A percentile compares a stretch with the other conserved stretches of the same genome.
Conservation (phyloP, 2,888 invertebrate species). For the Folsomia candida region DNA sequence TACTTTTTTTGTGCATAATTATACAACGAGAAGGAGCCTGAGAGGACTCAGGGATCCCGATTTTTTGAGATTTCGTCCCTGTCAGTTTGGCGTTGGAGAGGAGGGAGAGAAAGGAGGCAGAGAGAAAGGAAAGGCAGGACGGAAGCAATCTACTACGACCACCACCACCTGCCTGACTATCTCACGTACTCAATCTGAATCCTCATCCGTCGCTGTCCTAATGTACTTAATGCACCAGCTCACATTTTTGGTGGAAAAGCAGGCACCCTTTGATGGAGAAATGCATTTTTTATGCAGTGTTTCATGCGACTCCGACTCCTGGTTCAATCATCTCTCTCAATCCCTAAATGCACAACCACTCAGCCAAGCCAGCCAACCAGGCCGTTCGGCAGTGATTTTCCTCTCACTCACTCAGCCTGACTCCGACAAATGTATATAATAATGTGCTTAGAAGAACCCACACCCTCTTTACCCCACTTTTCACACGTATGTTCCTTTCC, state of each 20-base stretch:
- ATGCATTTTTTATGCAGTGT: slow-evolving; percentile 49
- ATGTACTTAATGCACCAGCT: slow-evolving; percentile 34
- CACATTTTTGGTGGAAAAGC: slow-evolving; percentile 8
- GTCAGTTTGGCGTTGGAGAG: too few species aligned
- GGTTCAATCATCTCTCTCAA: slow-evolving; percentile 19
- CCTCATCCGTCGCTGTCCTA: too few species aligned
- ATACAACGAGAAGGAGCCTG: too few species aligned
- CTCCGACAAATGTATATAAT: neutral
- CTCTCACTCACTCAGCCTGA: slow-evolving; percentile 1
- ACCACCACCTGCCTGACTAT: too few species aligned
- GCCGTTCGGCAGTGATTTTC: slow-evolving; percentile 22
- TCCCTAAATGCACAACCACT: slow-evolving; percentile 4
- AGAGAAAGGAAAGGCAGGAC: neutral
- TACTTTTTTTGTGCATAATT: too few species aligned
- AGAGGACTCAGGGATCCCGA: too few species aligned
- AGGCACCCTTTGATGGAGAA: slow-evolving; percentile 40
- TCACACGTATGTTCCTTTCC: slow-evolving; percentile 50
- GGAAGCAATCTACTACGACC: neutral
- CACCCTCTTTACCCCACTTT: slow-evolving; percentile 37
- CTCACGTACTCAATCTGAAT: slow-evolving; percentile 23
- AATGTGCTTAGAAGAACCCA: slow-evolving; percentile 12
- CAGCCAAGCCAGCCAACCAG: neutral
- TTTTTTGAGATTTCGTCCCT: too few species aligned
- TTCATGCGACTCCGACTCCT: slow-evolving; percentile 17
- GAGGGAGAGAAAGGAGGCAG: neutral